These are phyloP conservation scores for Triplophysa rosa DNA, from an alignment of 2,113 vertebrate species.

Conservation along the genomic window DNA sequence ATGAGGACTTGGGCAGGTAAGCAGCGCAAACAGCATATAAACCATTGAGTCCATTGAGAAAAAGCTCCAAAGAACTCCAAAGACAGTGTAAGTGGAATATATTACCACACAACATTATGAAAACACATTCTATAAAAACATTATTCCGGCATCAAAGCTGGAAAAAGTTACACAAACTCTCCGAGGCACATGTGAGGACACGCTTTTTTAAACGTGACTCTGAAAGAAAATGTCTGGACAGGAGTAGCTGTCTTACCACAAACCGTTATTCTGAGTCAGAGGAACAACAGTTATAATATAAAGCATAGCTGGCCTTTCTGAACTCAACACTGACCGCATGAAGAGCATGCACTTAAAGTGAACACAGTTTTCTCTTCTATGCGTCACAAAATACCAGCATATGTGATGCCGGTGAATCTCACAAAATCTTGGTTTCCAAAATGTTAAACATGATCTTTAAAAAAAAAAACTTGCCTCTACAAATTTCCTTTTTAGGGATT, in stretches of 20 bases:
- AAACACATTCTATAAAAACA: neutral
- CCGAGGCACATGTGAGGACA: neutral
- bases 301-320: conserved; percentile 30
- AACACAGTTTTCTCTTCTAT: too few species aligned
- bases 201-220: neutral
- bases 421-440: too few species aligned
- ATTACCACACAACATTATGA: neutral
- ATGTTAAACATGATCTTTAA: too few species aligned
- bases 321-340: conserved; percentile 1
- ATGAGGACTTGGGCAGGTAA: neutral
- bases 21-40: conserved; percentile 1
- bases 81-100: neutral
- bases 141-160: neutral
- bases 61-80: neutral
- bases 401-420: too few species aligned
- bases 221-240: neutral
- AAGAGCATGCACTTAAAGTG: neutral
- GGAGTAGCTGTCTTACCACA: conserved; percentile 24
- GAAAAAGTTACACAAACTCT: conserved; percentile 17
- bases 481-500: too few species aligned
- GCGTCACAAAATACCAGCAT: too few species aligned
- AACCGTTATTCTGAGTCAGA: conserved; percentile 44
- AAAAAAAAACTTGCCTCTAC: too few species aligned
- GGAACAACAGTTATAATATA: conserved; percentile 12
- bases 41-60: conserved; percentile 14